Conservation (phyloP, 23 tunicate genomes). For the Oikopleura dioica region DNA sequence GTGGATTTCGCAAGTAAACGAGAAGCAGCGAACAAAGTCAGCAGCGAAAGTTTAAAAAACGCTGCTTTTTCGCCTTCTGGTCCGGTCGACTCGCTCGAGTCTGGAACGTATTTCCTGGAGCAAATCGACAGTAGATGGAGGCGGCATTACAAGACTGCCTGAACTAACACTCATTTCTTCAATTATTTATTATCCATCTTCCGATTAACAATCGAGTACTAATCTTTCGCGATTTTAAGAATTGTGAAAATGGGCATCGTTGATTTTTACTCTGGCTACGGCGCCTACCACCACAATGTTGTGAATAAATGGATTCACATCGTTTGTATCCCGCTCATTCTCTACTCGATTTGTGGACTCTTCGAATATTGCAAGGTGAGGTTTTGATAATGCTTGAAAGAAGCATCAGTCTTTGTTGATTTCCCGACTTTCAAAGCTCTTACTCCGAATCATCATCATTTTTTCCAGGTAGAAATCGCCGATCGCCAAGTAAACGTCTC, state of each 20-base stretch:
- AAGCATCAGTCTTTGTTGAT: background rate
- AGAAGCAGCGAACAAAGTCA: background rate
- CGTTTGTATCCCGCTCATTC: background rate
- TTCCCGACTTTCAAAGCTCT: background rate
- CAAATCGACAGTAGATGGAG: conserved; percentile 1
- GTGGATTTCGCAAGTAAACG: background rate
- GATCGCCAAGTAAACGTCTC: too few relatives aligned
- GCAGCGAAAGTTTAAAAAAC: background rate
- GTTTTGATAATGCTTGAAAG: background rate
- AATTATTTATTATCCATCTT: too few relatives aligned
- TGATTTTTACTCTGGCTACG: background rate
- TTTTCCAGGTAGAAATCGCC: background rate
- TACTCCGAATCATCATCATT: background rate
- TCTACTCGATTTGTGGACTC: background rate
- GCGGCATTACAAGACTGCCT: background rate
- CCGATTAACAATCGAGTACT: too few relatives aligned
- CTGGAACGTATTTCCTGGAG: background rate
- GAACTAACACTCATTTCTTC: background rate
- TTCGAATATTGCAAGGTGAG: background rate
- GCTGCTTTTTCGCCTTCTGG: background rate
- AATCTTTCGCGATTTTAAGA: too few relatives aligned
- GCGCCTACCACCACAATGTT: conserved; percentile 9
- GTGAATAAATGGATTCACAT: conserved; percentile 11
- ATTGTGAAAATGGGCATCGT: background rate
- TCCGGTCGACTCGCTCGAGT: background rate